phyloP scores from a whole-genome alignment of 2,888 invertebrate species.

The Phalangium opilio region DNA sequence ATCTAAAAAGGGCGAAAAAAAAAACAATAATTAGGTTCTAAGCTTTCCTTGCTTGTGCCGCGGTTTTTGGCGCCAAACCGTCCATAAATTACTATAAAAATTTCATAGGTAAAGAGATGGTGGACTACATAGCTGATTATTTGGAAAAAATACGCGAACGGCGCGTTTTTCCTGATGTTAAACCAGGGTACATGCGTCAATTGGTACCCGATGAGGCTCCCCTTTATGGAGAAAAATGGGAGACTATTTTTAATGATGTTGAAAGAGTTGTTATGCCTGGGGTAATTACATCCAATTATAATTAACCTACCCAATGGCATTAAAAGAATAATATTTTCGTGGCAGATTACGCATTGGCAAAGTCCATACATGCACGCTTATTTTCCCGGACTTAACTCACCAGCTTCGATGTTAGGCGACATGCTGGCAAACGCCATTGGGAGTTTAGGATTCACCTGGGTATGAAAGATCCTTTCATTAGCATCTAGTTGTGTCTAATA shows the following conservation, averaged over 20 bases:
- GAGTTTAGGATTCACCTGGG: slow-evolving; percentile 93
- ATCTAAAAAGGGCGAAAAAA: too few species aligned
- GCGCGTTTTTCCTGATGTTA: slow-evolving; percentile 80
- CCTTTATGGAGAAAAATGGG: slow-evolving; percentile 69
- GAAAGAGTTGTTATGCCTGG: slow-evolving; percentile 94
- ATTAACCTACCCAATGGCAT: background rate
- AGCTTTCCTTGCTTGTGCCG: too few species aligned
- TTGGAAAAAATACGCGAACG: slow-evolving; percentile 73
- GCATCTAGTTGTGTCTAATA: background rate
- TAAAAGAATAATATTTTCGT: too few species aligned
- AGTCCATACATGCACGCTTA: slow-evolving; percentile 97
- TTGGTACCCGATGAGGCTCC: slow-evolving; percentile 78
- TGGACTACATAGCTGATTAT: slow-evolving; percentile 96
- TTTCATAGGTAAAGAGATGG: slow-evolving; percentile 87
- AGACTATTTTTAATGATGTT: slow-evolving; percentile 78
- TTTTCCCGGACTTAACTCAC: slow-evolving; percentile 86
- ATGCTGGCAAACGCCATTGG: slow-evolving; percentile 91
- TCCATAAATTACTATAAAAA: too few species aligned
- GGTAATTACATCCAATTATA: slow-evolving; percentile 45
- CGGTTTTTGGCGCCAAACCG: too few species aligned
- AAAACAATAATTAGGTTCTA: too few species aligned
- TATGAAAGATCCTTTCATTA: slow-evolving; percentile 29
- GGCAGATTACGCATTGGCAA: slow-evolving; percentile 76
- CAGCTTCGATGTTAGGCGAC: slow-evolving; percentile 83
- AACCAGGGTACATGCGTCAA: slow-evolving; percentile 82